phyloP scores from a whole-genome alignment of 2,797 vertebrate species.

The Oceanodroma leucorhoa region DNA sequence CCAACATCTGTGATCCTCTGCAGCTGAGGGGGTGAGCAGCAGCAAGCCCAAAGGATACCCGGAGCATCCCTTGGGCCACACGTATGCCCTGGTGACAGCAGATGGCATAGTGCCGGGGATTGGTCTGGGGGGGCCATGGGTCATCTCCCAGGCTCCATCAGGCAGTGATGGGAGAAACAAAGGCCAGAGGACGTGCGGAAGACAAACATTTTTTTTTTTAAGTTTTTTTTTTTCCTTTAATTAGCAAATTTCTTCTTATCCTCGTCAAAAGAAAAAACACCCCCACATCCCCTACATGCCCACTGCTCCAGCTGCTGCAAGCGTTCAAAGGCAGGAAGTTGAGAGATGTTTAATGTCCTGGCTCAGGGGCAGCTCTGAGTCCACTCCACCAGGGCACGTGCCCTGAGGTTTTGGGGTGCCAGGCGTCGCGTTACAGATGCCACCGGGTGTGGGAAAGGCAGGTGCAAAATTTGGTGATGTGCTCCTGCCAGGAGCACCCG shows the following conservation, averaged over 20 bases:
- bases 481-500: not conserved
- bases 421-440: rapidly evolving
- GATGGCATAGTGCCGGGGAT: not conserved
- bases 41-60: not conserved
- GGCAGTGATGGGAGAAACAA: conserved; percentile 1
- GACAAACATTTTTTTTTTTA: conserved; percentile 8
- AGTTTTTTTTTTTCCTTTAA: conserved; percentile 56
- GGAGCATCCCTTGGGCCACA: not conserved
- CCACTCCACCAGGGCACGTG: not conserved
- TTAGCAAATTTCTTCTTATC: conserved; percentile 61
- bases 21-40: not conserved
- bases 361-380: not conserved
- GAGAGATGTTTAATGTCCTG: conserved; percentile 10
- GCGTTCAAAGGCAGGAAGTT: conserved; percentile 35
- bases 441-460: not conserved
- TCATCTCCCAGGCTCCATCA: not conserved
- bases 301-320: conserved; percentile 35
- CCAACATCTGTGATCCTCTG: not conserved
- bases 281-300: not conserved
- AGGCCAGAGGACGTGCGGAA: conserved; percentile 27
- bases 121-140: not conserved
- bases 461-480: not conserved
- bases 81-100: rapidly evolving
- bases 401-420: rapidly evolving
- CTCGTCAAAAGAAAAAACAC: conserved; percentile 6